Percentiles rank a stretch among this genome's conserved stretches.
Conservation (phyloP, 64 coral and sea anemone species). For the Pocillopora verrucosa region DNA sequence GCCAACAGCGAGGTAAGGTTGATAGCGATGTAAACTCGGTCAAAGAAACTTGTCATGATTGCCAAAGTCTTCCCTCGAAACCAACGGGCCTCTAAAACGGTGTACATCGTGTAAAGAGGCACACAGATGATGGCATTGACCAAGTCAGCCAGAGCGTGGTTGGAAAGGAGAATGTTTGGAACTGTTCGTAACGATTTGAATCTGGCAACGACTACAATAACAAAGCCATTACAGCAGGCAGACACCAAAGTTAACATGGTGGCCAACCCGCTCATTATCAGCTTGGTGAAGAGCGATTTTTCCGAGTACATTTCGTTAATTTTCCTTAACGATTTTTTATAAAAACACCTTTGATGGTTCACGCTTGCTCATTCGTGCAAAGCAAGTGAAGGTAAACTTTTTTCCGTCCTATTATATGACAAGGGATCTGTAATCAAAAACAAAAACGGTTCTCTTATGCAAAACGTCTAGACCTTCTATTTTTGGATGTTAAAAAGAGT, state of each 20-base stretch:
- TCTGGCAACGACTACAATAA: background rate
- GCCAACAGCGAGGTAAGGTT: slow-evolving; percentile 16
- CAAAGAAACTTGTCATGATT: background rate
- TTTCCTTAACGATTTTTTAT: too few relatives aligned
- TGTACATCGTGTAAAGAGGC: background rate
- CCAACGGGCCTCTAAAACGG: background rate
- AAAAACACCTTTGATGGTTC: too few relatives aligned
- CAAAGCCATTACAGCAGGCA: background rate
- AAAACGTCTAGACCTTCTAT: too few relatives aligned
- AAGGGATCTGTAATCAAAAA: too few relatives aligned
- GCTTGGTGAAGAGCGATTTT: background rate
- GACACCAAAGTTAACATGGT: background rate
- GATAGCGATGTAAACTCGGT: background rate
- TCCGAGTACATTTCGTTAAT: background rate
- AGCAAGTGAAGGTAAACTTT: too few relatives aligned
- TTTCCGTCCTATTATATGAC: too few relatives aligned
- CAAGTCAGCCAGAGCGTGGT: background rate
- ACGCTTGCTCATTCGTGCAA: too few relatives aligned
- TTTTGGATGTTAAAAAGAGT: too few relatives aligned
- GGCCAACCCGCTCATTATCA: background rate
- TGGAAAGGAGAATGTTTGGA: background rate
- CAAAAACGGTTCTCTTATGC: too few relatives aligned
- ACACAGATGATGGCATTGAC: background rate
- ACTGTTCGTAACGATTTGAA: slow-evolving; percentile 23
- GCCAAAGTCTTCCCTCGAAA: background rate